phyloP scores from a whole-genome alignment of 2,797 vertebrate species.

The Halcyon chelicuti region DNA sequence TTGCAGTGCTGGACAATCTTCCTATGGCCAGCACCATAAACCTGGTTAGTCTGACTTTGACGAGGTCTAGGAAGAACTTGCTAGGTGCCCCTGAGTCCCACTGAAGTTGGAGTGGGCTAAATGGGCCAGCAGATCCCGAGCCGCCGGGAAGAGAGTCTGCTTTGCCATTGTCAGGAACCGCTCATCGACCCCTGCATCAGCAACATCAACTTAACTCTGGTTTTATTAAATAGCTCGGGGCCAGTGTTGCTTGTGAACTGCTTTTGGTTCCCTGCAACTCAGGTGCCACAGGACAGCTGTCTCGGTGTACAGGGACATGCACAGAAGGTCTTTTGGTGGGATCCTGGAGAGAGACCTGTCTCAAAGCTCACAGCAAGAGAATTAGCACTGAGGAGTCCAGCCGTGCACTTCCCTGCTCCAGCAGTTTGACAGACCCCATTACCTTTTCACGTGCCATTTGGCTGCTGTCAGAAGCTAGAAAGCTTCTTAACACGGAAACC shows the following conservation, averaged over 20 bases:
- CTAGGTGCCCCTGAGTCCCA: background rate
- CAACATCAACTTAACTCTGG: fast-evolving
- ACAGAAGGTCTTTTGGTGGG: background rate
- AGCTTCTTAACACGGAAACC: background rate
- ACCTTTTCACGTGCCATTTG: background rate
- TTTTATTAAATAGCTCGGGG: fast-evolving
- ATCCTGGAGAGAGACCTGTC: background rate
- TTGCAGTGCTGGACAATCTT: background rate
- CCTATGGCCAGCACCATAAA: fast-evolving
- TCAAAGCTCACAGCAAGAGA: background rate
- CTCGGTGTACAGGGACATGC: background rate
- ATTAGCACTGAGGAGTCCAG: background rate
- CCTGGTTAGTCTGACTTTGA: background rate
- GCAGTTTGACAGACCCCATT: background rate
- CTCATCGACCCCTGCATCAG: background rate
- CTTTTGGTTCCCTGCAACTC: background rate
- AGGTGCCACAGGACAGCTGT: background rate
- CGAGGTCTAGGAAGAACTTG: background rate
- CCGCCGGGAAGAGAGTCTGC: background rate
- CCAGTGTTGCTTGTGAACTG: background rate
- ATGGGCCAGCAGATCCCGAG: background rate
- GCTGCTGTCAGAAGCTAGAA: background rate
- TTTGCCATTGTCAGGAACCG: background rate
- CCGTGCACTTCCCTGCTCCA: background rate
- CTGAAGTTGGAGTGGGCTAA: background rate